Evolutionary conservation across 2,888 invertebrate species (phyloP).

Genomic region (Coelinius sp.): DNA sequence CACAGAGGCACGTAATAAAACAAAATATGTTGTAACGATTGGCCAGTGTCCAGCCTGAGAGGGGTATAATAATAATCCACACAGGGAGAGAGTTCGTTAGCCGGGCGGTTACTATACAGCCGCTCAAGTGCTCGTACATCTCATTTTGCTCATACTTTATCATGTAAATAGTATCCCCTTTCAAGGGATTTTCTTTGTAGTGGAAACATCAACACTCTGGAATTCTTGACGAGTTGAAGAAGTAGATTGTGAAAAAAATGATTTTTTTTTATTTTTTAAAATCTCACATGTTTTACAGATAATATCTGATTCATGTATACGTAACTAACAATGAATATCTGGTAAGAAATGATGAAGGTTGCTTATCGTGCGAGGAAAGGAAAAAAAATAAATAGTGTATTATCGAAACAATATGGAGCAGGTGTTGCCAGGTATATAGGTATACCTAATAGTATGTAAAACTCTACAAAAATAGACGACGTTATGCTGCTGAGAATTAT

Average conservation of each 20-base stretch:
- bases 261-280: not conserved
- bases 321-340: no score
- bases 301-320: no score
- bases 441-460: not conserved
- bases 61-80: slow-evolving; percentile 66
- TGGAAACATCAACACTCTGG: not conserved
- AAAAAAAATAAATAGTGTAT: not conserved
- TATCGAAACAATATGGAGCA: not conserved
- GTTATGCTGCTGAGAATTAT: not conserved
- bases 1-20: slow-evolving; percentile 55
- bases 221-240: not conserved
- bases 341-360: no score
- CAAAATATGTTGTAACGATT: slow-evolving; percentile 65
- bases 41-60: slow-evolving; percentile 61
- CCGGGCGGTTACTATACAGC: slow-evolving; percentile 50
- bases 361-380: no score
- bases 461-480: not conserved
- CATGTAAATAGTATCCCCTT: slow-evolving; percentile 13
- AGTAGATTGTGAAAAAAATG: not conserved
- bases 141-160: slow-evolving; percentile 32
- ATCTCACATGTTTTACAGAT: not conserved
- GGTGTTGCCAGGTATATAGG: not conserved
- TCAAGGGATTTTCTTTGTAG: slow-evolving; percentile 2
- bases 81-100: slow-evolving; percentile 63
- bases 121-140: slow-evolving; percentile 27